Conservation (phyloP, 2,888 invertebrate genomes). For the Hyles lineata region DNA sequence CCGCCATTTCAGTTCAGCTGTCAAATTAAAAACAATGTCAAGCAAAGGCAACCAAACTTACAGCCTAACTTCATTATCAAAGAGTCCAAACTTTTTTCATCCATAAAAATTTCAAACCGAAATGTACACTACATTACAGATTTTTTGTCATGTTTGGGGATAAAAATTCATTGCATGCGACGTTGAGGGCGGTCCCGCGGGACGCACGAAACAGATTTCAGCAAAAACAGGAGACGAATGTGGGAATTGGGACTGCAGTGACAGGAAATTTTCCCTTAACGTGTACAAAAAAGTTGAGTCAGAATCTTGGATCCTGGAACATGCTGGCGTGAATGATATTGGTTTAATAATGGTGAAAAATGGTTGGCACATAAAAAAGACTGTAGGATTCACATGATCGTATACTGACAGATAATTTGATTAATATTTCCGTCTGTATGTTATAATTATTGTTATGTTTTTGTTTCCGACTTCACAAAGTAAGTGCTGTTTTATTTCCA, state of each 20-base stretch:
- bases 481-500: too few relatives aligned
- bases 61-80: conserved; percentile 2
- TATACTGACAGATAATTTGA: neutral
- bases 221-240: conserved; percentile 23
- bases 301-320: conserved; percentile 20
- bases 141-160: conserved; percentile 21
- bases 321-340: neutral
- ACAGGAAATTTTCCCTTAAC: conserved; percentile 7
- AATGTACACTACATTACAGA: conserved; percentile 7
- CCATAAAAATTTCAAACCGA: neutral
- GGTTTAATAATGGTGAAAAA: neutral
- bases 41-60: neutral
- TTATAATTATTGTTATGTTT: too few relatives aligned
- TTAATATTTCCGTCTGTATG: neutral
- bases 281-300: conserved; percentile 20
- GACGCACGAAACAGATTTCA: conserved; percentile 28
- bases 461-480: too few relatives aligned
- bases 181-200: conserved; percentile 9
- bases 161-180: conserved; percentile 25
- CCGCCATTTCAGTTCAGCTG: neutral
- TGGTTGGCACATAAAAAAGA: neutral
- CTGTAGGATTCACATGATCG: neutral
- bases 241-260: conserved; percentile 23
- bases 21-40: neutral
- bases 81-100: neutral